Evolutionary conservation across 2,797 vertebrate species (phyloP), one percentile per base, ranked within the genome.

Genomic region (Rhynchonycteris naso): DNA sequence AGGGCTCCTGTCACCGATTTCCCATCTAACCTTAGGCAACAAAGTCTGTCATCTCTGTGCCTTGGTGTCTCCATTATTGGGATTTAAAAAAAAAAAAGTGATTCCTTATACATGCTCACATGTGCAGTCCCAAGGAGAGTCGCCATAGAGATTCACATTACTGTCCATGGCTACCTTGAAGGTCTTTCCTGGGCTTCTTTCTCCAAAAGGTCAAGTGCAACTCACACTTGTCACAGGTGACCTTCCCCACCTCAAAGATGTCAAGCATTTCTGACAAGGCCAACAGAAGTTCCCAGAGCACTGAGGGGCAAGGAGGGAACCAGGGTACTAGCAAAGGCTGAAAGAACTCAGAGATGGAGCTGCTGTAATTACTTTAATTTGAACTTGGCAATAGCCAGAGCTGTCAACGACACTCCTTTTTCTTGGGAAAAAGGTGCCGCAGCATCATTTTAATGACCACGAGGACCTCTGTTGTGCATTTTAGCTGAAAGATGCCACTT

Each of bases 311-410:
- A n/a, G 52, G 68, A n/a, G 28, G 19, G 52, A 87, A 54, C 82
- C 81, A 87, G 82, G 38, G 59, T 72, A 13, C 26, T 0, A 78
- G 78, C 35, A 50, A 87, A 0, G 2, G 89, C 28, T 66, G 75
- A 93, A 91, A 95, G 54, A 78, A 35, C n/a, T 71, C 43, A 16
- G 74, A n/a, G 80, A 72, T 15, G 26, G 71, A 85, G 74, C 59
- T 26, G 59, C 81, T 75, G 26, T 88, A 84, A 97, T 96, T 90
- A 96, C 38, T 76, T 87, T 94, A 90, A 97, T 97, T 96, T 95
- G 96, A 96, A 95, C 85, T 90, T 96, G 93, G 96, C 83, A 47
- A 43, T 87, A 89, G 87, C 63, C 47, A 15, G 52, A 79, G 86
- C 94, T 97, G 96, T 94, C 95, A 96, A 14, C 0, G 72, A 95